These are phyloP conservation scores for Linepithema humile DNA, from an alignment of 1,140 invertebrate species.

Conservation along the genomic window DNA sequence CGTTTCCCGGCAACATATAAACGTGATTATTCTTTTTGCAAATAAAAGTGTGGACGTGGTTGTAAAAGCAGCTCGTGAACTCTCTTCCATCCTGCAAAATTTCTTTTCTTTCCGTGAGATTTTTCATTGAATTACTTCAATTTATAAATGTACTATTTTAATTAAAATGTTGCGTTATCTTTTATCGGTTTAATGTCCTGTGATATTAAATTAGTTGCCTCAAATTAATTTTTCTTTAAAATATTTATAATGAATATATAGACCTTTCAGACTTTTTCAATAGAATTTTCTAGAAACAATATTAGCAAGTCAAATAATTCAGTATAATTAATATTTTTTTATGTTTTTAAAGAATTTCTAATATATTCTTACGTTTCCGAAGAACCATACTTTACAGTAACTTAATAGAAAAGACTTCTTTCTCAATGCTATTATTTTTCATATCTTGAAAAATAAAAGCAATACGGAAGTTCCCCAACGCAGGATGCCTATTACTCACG, in stretches of 20 bases:
- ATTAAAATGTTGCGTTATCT: background rate
- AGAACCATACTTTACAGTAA: no score
- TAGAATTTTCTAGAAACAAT: background rate
- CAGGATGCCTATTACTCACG: background rate
- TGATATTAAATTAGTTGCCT: background rate
- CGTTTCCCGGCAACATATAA: constrained; percentile 25
- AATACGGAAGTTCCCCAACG: background rate
- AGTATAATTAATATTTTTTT: background rate
- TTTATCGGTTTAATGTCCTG: background rate
- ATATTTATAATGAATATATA: background rate
- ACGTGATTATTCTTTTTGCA: constrained; percentile 35
- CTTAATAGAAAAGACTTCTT: no score
- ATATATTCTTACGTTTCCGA: no score
- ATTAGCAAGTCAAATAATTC: background rate
- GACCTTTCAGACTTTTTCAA: background rate
- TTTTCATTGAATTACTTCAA: background rate
- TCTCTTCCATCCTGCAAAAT: background rate
- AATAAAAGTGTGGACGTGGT: background rate
- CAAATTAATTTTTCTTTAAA: background rate
- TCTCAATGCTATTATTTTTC: background rate
- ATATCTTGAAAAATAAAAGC: background rate
- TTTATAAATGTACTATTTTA: background rate
- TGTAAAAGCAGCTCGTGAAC: constrained; percentile 3
- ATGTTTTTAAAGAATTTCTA: background rate
- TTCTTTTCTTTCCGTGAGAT: background rate